Percentiles rank a stretch among this genome's conserved stretches.
Conservation (phyloP, 2,888 invertebrate species). For the Andrena bucephala region DNA sequence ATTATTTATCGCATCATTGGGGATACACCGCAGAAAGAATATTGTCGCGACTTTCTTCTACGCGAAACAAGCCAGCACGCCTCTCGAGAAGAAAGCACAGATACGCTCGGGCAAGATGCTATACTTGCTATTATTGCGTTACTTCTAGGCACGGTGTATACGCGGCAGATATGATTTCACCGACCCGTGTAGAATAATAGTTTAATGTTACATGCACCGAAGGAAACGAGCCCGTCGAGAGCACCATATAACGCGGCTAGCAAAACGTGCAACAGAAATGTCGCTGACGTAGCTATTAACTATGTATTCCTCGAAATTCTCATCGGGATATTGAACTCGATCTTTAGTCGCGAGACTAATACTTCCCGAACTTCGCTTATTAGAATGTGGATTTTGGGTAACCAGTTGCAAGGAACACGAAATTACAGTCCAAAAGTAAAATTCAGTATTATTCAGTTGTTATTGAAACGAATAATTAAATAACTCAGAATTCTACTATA, state of each 20-base stretch:
- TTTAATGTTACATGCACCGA: constrained; percentile 61
- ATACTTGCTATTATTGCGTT: constrained; percentile 51
- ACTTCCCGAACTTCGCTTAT: too few relatives aligned
- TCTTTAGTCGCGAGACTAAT: too few relatives aligned
- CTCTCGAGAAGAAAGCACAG: constrained; percentile 25
- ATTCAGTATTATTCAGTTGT: too few relatives aligned
- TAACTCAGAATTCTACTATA: background rate
- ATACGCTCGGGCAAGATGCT: constrained; percentile 29
- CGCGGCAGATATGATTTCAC: constrained; percentile 56
- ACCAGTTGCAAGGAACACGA: too few relatives aligned
- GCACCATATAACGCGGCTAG: background rate
- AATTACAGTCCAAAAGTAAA: too few relatives aligned
- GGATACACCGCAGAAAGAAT: background rate
- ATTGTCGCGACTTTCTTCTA: constrained; percentile 13
- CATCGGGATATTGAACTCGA: too few relatives aligned
- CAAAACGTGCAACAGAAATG: constrained; percentile 23
- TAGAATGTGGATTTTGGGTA: too few relatives aligned
- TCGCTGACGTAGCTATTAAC: background rate
- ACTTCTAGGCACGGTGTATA: constrained; percentile 34
- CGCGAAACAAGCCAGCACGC: constrained; percentile 8
- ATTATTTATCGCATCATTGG: too few relatives aligned
- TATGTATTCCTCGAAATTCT: background rate
- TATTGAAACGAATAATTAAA: too few relatives aligned
- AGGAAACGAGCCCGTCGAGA: constrained; percentile 45
- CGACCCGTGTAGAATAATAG: constrained; percentile 62